Conservation (phyloP, 2,797 vertebrate genomes). For the Ciconia nigra region DNA sequence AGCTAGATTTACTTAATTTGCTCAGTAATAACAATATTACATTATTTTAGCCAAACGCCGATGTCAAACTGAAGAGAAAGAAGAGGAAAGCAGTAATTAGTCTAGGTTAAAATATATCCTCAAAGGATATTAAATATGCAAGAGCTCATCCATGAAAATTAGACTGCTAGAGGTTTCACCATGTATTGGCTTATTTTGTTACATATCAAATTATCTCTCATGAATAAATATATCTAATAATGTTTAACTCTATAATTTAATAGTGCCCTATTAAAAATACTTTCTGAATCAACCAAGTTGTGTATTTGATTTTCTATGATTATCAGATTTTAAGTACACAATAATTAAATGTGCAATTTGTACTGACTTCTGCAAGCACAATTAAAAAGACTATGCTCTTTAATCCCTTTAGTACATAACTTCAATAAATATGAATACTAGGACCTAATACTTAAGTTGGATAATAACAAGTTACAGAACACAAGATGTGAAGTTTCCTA, state of each 20-base stretch:
- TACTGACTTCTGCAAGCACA: slow-evolving; percentile 49
- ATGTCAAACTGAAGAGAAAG: slow-evolving; percentile 74
- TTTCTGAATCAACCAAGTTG: slow-evolving; percentile 67
- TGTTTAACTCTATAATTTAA: slow-evolving; percentile 76
- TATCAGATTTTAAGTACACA: slow-evolving; percentile 61
- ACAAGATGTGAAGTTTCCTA: not conserved
- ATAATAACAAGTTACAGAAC: not conserved
- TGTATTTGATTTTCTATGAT: slow-evolving; percentile 69
- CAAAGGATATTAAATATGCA: slow-evolving; percentile 80
- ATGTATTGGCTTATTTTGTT: slow-evolving; percentile 80
- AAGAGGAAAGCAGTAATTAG: slow-evolving; percentile 79
- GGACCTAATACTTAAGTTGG: not conserved
- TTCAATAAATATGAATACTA: not conserved
- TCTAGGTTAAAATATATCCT: slow-evolving; percentile 79
- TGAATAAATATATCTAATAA: slow-evolving; percentile 81
- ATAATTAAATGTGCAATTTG: slow-evolving; percentile 71
- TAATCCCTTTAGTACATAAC: not conserved
- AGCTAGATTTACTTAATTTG: slow-evolving; percentile 56
- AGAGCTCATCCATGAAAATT: slow-evolving; percentile 81
- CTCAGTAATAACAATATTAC: slow-evolving; percentile 73
- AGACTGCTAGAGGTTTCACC: slow-evolving; percentile 76
- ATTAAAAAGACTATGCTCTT: slow-evolving; percentile 35
- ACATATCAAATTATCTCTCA: slow-evolving; percentile 78
- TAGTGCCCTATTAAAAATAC: slow-evolving; percentile 74
- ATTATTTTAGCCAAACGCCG: slow-evolving; percentile 74